phyloP scores from a whole-genome alignment of 2,888 invertebrate species.

The Matsumyia berberina region DNA sequence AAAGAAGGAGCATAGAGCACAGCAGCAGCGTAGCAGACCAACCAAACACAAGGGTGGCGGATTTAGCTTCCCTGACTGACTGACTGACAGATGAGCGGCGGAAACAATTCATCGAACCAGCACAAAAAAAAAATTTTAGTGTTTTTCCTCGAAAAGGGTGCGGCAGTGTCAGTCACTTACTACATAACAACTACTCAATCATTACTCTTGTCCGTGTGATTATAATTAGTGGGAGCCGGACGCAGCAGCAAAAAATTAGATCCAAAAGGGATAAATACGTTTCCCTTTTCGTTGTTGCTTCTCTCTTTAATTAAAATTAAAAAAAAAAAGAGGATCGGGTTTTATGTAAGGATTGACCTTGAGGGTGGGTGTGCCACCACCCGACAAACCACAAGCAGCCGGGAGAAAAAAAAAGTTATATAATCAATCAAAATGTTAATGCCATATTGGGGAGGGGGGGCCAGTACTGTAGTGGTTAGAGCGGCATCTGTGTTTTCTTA shows the following conservation, averaged over 20 bases:
- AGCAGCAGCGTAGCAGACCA: too few species aligned
- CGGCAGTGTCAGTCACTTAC: conserved; percentile 73
- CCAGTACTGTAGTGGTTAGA: conserved; percentile 23
- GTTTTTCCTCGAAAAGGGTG: conserved; percentile 72
- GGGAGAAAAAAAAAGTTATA: conserved; percentile 66
- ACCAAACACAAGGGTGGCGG: conserved; percentile 27
- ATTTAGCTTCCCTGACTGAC: conserved; percentile 47
- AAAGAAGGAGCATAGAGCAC: conserved; percentile 45
- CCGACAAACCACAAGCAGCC: conserved; percentile 36
- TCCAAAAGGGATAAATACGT: conserved; percentile 49
- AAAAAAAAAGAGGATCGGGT: conserved; percentile 36
- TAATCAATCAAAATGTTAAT: conserved; percentile 76
- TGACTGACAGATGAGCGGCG: conserved; percentile 64
- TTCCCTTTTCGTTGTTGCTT: conserved; percentile 26
- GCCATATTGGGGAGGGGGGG: conserved; percentile 66
- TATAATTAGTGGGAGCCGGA: conserved; percentile 65
- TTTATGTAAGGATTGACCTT: conserved; percentile 69
- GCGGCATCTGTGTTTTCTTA: conserved; percentile 30
- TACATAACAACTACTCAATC: conserved; percentile 73
- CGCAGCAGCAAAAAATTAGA: conserved; percentile 18
- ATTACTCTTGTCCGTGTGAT: conserved; percentile 66
- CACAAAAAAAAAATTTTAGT: conserved; percentile 27
- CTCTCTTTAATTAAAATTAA: conserved; percentile 65
- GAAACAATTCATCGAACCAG: conserved; percentile 68
- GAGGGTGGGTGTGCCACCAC: conserved; percentile 56